Evolutionary conservation across 2,113 vertebrate species (phyloP).

Genomic region (Colossoma macropomum): DNA sequence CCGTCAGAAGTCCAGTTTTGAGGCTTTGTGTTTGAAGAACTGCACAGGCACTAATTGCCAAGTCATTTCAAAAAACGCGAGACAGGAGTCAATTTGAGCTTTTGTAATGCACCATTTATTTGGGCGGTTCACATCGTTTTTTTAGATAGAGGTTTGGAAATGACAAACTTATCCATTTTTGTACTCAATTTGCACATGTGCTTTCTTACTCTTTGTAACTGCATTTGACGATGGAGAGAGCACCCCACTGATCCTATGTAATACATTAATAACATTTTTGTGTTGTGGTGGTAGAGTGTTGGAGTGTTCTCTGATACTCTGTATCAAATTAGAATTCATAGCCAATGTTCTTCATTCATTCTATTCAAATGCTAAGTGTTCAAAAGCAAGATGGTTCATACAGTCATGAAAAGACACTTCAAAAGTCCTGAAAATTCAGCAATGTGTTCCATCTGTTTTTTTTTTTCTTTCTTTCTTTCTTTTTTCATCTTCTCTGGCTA

Average conservation of each 20-base stretch:
- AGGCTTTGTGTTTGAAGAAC: conserved; percentile 75
- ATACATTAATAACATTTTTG: conserved; percentile 7
- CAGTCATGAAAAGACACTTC: conserved; percentile 41
- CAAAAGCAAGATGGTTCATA: conserved; percentile 42
- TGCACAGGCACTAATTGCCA: conserved; percentile 79
- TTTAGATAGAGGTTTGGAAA: conserved; percentile 41
- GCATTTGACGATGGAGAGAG: neutral
- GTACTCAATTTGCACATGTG: conserved; percentile 28
- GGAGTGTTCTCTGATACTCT: conserved; percentile 1
- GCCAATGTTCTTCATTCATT: conserved; percentile 16
- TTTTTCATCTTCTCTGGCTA: no score
- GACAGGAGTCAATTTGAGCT: conserved; percentile 74
- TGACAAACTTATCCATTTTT: neutral
- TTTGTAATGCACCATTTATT: conserved; percentile 69
- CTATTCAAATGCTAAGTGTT: conserved; percentile 25
- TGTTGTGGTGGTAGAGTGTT: conserved; percentile 25
- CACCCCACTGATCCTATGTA: neutral
- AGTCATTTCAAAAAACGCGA: conserved; percentile 74
- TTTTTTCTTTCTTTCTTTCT: neutral
- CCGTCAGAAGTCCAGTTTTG: conserved; percentile 78
- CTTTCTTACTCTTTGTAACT: conserved; percentile 18
- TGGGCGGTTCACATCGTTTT: conserved; percentile 67
- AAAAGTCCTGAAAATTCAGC: conserved; percentile 43
- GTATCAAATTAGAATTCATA: conserved; percentile 18
- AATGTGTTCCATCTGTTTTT: conserved; percentile 23